Evolutionary conservation across 2,888 invertebrate species (phyloP).

Genomic region (Alcis repandata): DNA sequence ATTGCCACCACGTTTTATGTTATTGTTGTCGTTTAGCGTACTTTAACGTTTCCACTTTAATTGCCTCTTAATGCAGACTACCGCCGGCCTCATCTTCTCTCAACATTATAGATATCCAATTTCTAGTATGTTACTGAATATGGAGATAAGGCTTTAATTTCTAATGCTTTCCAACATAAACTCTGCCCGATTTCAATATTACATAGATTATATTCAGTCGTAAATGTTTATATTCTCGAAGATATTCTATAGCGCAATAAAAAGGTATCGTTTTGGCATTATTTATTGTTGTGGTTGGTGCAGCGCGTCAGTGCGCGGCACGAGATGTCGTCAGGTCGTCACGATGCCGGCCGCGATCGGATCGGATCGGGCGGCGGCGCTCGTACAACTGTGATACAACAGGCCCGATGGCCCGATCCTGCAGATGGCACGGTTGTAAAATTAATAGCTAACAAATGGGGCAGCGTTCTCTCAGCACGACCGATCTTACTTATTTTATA

Average conservation of each 20-base stretch:
- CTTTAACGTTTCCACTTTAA: slow-evolving; percentile 14
- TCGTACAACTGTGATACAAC: slow-evolving; percentile 48
- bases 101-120: slow-evolving; percentile 29
- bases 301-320: slow-evolving; percentile 14
- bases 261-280: slow-evolving; percentile 21
- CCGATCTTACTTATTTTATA: slow-evolving; percentile 55
- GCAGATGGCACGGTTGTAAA: slow-evolving; percentile 62
- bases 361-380: too few relatives aligned
- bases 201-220: slow-evolving; percentile 23
- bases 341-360: too few relatives aligned
- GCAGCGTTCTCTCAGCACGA: slow-evolving; percentile 52
- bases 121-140: slow-evolving; percentile 28
- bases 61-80: slow-evolving; percentile 7
- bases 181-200: slow-evolving; percentile 17
- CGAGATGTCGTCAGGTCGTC: slow-evolving; percentile 44
- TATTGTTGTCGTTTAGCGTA: slow-evolving; percentile 36
- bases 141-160: slow-evolving; percentile 29
- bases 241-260: slow-evolving; percentile 15
- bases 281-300: slow-evolving; percentile 13
- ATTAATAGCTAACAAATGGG: slow-evolving; percentile 68
- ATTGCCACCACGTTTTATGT: slow-evolving; percentile 39
- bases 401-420: too few relatives aligned
- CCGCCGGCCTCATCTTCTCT: slow-evolving; percentile 7
- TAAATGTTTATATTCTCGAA: slow-evolving; percentile 31
- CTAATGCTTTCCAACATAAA: slow-evolving; percentile 28